phyloP scores from a whole-genome alignment of 2,113 vertebrate species.

The Ciconia boyciana region DNA sequence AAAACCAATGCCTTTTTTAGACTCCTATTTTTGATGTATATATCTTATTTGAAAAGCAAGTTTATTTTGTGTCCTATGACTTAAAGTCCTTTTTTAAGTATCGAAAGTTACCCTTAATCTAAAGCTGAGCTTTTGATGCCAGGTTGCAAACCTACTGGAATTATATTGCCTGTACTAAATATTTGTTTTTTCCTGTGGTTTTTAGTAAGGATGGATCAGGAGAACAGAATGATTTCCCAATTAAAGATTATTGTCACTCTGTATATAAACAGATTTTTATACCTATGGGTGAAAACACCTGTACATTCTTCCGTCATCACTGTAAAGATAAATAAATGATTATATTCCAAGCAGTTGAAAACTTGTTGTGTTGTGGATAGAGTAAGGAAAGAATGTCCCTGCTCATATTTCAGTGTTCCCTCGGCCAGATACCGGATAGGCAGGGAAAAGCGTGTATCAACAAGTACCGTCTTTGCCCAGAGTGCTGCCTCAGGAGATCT shows the following conservation, averaged over 20 bases:
- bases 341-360: slow-evolving; percentile 75
- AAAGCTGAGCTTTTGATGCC: slow-evolving; percentile 73
- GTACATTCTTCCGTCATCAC: slow-evolving; percentile 81
- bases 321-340: slow-evolving; percentile 87
- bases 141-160: slow-evolving; percentile 83
- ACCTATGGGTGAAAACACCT: slow-evolving; percentile 78
- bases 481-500: neutral
- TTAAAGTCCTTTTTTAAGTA: slow-evolving; percentile 73
- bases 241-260: slow-evolving; percentile 69
- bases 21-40: slow-evolving; percentile 83
- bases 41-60: slow-evolving; percentile 79
- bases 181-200: slow-evolving; percentile 41
- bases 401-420: neutral
- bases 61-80: slow-evolving; percentile 81
- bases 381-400: neutral
- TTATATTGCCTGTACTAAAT: slow-evolving; percentile 72
- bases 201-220: slow-evolving; percentile 64
- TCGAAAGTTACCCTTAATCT: slow-evolving; percentile 63
- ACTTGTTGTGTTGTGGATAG: slow-evolving; percentile 10
- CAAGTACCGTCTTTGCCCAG: neutral
- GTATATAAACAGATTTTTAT: slow-evolving; percentile 90
- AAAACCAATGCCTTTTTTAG: slow-evolving; percentile 80
- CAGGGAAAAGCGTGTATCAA: neutral
- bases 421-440: neutral
- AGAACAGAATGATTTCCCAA: slow-evolving; percentile 57